Conservation (phyloP, 2,888 invertebrate genomes). For the Anaspis maculata region DNA sequence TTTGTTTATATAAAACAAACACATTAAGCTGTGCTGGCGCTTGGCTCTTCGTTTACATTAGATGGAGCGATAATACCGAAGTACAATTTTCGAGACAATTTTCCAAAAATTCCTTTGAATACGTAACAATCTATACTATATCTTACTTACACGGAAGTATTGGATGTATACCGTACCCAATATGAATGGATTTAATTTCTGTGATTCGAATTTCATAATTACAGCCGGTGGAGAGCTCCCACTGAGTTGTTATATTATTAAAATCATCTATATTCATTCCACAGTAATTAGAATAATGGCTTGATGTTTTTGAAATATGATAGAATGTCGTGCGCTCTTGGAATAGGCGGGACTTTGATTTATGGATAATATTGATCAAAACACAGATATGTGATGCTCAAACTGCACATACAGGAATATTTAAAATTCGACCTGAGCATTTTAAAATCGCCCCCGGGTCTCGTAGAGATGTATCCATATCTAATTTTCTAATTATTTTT, state of each 20-base stretch:
- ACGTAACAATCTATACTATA: no score
- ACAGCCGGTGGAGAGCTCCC: constrained; percentile 20
- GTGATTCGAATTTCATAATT: constrained; percentile 20
- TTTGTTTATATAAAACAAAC: constrained; percentile 11
- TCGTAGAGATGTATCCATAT: neutral
- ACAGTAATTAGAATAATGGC: constrained; percentile 40
- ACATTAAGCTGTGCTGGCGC: constrained; percentile 12
- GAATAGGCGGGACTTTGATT: constrained; percentile 39
- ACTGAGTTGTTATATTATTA: constrained; percentile 31
- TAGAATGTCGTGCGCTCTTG: constrained; percentile 38
- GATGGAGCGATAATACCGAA: no score
- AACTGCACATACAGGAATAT: constrained; percentile 13
- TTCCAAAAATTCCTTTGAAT: no score
- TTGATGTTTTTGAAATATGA: constrained; percentile 41
- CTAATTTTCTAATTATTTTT: neutral
- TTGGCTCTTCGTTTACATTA: no score
- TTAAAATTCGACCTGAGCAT: constrained; percentile 3
- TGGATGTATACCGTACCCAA: no score
- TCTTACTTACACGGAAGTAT: no score
- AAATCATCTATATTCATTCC: constrained; percentile 37
- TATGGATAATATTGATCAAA: constrained; percentile 36
- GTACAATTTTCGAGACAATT: no score
- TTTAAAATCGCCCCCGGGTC: neutral
- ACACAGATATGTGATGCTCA: constrained; percentile 20
- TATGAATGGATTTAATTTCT: constrained; percentile 8